Evolutionary conservation across 1,140 invertebrate genomes (phyloP).

Genomic region (Trachymyrmex cornetzi): DNA sequence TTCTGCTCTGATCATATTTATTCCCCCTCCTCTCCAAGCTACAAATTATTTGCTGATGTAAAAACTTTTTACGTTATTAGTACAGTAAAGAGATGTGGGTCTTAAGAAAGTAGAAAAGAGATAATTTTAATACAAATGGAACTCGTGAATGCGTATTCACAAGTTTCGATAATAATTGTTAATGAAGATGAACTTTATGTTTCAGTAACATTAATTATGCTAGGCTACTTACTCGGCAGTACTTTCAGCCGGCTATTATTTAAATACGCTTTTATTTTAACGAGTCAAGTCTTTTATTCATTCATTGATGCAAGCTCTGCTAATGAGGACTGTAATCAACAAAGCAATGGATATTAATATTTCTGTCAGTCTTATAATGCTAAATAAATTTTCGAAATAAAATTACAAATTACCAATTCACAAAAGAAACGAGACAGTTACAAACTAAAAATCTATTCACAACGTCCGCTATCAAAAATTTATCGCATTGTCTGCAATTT

Average conservation of each 20-base stretch:
- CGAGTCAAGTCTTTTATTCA: conserved; percentile 28
- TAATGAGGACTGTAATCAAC: conserved; percentile 38
- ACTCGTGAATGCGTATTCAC: background rate
- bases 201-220: conserved; percentile 52
- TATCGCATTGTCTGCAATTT: conserved; percentile 1
- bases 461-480: background rate
- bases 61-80: conserved; percentile 29
- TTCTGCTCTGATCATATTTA: background rate
- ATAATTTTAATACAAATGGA: background rate
- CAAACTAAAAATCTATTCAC: background rate
- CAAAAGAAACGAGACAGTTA: background rate
- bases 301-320: conserved; percentile 41
- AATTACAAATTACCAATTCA: background rate
- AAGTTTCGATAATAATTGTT: conserved; percentile 50
- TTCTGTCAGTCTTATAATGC: background rate
- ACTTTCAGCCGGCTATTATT: conserved; percentile 37
- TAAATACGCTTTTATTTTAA: conserved; percentile 53
- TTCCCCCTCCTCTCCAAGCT: no score
- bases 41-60: background rate
- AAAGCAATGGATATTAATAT: conserved; percentile 18
- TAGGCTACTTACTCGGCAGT: background rate
- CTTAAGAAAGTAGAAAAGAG: conserved; percentile 19
- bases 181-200: conserved; percentile 32
- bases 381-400: conserved; percentile 6
- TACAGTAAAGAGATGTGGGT: background rate